Base-by-base conservation (phyloP, 2,797 vertebrate genomes). In the Peromyscus aztecus region DNA sequence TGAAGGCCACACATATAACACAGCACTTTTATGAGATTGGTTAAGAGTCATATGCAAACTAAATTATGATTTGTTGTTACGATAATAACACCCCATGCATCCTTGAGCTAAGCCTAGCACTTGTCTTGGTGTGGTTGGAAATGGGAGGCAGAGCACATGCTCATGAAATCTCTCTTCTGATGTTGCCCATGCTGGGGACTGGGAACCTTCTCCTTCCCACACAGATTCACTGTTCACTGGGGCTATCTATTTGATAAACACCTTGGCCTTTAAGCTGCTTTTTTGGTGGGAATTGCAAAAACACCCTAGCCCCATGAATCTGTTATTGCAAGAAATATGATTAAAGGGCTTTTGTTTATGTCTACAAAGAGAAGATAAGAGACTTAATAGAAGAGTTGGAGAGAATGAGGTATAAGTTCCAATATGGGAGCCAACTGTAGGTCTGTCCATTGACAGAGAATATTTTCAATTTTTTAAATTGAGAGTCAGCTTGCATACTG, bases 1-100 rank as follows among this genome's bases (percentile, higher is more conserved):
- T 95, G 88, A 87, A 95, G 88, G 87, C 63, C 34, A 95, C 73
- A 96, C 59, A 85, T 49, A 52, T 27, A 89, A 90, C 91, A 43
- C 7, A 95, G 65, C 61, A 94, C 57, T 94, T 96, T 83, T 78
- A 76, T 23, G 91, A 84, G 77, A 94, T n/a, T 88, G 67, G 23
- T 94, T 86, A 82, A 95, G 67, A 96, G 34, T 85, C 13, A 59
- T 34, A 76, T 11, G 31, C 52, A 87, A 96, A 78, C 57, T 90
- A 69, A 97, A 93, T 81, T 90, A n/a, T 78, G 87, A 94, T 55
- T 88, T 83, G 40, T 61, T 83, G n/a, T 78, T 77, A 94, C 13
- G 82, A 40, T 95, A 65, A 16, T 43, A 84, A 94, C 91, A 82
- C 34, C 46, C 23, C 40, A 59, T 16, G 87, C 31, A 37, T 87